Conservation (phyloP, 2,797 vertebrate species). For the Dicrostonyx torquatus region DNA sequence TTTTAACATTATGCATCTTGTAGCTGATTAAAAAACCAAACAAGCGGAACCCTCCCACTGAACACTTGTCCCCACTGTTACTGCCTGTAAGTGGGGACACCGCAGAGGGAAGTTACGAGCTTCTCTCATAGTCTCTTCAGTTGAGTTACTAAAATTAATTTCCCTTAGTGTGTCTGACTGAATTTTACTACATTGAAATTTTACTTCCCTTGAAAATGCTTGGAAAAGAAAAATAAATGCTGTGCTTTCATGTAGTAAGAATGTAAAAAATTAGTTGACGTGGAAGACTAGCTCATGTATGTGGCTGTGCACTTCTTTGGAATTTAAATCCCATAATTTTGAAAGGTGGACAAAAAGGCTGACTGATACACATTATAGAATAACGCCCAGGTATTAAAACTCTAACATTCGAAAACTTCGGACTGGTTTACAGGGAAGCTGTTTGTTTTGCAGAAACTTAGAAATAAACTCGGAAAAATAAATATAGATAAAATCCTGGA, state of each 20-base stretch:
- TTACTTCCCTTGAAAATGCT: neutral
- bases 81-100: neutral
- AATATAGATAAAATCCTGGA: neutral
- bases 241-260: neutral
- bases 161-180: neutral
- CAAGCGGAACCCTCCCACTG: neutral
- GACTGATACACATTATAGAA: neutral
- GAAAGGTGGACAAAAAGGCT: neutral
- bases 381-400: neutral
- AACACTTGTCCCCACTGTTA: too few species aligned
- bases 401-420: neutral
- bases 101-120: accelerated
- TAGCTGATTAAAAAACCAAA: neutral
- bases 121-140: neutral
- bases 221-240: neutral
- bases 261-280: neutral
- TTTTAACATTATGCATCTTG: neutral
- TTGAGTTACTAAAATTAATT: neutral
- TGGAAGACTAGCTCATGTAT: neutral
- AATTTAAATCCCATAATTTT: neutral
- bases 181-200: neutral
- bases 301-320: neutral
- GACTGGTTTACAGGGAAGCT: neutral
- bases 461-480: neutral
- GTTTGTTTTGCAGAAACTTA: neutral